Evolutionary conservation across 2,888 invertebrate species (phyloP).

Genomic region (Meghimatium bilineatum): DNA sequence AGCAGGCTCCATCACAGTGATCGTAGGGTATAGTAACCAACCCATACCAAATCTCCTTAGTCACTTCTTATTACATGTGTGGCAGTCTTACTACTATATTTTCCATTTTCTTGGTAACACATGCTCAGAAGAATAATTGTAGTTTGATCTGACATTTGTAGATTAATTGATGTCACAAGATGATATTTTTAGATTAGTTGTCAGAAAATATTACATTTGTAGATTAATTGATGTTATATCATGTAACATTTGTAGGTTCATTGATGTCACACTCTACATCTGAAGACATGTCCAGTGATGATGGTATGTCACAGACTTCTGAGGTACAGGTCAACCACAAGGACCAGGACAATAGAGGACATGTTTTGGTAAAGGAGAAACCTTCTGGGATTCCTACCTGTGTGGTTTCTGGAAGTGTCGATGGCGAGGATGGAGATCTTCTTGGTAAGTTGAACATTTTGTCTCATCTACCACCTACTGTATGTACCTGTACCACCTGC

Average conservation of each 20-base stretch:
- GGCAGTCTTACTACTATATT: no score
- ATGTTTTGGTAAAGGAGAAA: background rate
- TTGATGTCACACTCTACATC: slow-evolving; percentile 43
- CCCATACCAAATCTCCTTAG: no score
- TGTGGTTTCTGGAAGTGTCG: slow-evolving; percentile 39
- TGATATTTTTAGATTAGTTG: background rate
- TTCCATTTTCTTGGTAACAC: no score
- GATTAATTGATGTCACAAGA: background rate
- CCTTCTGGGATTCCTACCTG: slow-evolving; percentile 30
- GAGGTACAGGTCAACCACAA: slow-evolving; percentile 35
- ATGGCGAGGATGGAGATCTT: slow-evolving; percentile 44
- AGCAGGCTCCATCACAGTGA: no score
- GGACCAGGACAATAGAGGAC: slow-evolving; percentile 7
- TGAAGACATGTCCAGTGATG: slow-evolving; percentile 45
- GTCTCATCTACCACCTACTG: background rate
- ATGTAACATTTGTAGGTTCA: slow-evolving; percentile 12
- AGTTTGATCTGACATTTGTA: background rate
- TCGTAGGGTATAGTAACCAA: no score
- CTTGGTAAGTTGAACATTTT: slow-evolving; percentile 25
- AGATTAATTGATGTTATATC: background rate
- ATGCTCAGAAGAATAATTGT: no score
- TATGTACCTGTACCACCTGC: no score
- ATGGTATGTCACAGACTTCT: slow-evolving; percentile 43
- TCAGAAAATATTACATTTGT: background rate
- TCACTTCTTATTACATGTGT: no score